A percentile compares a stretch with the other conserved stretches of the same genome.
Conservation (phyloP, 2,888 invertebrate species). For the Pachliopta kotzebuea region DNA sequence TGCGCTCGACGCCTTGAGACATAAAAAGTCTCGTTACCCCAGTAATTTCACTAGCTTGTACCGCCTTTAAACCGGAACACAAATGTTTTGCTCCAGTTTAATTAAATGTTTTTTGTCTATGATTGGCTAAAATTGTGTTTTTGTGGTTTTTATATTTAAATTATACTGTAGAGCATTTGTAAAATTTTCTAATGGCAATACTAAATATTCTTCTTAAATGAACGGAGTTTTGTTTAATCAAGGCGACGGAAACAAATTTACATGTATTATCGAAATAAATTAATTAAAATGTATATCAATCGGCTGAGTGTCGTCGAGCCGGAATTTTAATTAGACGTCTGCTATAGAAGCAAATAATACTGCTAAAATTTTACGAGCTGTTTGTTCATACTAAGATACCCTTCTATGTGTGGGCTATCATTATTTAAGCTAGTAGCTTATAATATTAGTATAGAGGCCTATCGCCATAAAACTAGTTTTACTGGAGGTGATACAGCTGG, state of each 20-base stretch:
- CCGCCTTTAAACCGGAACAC: too few relatives aligned
- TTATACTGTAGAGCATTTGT: too few relatives aligned
- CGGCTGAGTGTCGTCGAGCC: neutral
- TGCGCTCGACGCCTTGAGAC: too few relatives aligned
- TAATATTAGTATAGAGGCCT: too few relatives aligned
- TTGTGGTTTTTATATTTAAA: too few relatives aligned
- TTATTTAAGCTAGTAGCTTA: neutral
- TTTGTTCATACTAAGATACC: neutral
- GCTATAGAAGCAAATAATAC: slow-evolving; percentile 12
- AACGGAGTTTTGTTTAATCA: slow-evolving; percentile 20
- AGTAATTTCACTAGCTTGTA: too few relatives aligned
- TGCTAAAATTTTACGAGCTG: neutral
- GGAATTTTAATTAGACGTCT: slow-evolving; percentile 18
- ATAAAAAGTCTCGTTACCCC: too few relatives aligned
- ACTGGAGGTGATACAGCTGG: neutral
- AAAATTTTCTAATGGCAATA: too few relatives aligned
- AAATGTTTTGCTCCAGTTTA: too few relatives aligned
- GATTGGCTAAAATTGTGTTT: too few relatives aligned
- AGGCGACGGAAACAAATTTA: slow-evolving; percentile 19
- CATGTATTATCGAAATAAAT: slow-evolving; percentile 16
- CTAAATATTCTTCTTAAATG: neutral
- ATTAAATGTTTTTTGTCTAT: too few relatives aligned
- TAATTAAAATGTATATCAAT: slow-evolving; percentile 24
- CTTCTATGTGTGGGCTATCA: neutral
- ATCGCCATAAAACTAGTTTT: too few relatives aligned